Conservation (phyloP, 2,113 vertebrate species). For the Paradisaea rubra region DNA sequence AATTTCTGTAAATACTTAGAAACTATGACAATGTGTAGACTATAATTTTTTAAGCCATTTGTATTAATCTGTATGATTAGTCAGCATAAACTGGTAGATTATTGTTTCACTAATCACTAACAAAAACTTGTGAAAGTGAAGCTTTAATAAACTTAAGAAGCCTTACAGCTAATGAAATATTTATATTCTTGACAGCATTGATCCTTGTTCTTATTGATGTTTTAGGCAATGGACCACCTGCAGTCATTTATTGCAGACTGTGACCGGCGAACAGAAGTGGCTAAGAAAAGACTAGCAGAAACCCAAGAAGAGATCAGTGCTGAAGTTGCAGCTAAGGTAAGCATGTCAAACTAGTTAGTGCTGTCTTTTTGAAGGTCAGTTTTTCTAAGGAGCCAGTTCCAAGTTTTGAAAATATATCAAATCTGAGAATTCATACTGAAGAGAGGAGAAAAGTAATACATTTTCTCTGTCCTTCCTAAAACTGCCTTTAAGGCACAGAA, state of each 20-base stretch:
- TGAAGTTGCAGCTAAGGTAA: slow-evolving; percentile 97
- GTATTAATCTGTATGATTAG: neutral
- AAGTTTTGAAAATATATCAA: neutral
- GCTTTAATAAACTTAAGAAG: neutral
- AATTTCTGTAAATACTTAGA: neutral
- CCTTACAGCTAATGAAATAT: neutral
- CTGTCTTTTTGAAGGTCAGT: neutral
- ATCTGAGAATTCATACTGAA: neutral
- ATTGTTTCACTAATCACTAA: neutral
- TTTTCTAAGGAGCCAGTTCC: neutral
- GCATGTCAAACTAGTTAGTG: neutral
- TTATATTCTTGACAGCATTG: neutral
- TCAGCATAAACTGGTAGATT: neutral
- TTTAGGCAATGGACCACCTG: slow-evolving; percentile 93
- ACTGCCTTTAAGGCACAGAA: neutral
- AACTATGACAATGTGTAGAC: neutral
- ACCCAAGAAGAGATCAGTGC: slow-evolving; percentile 98
- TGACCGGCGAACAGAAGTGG: slow-evolving; percentile 93
- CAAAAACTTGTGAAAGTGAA: neutral
- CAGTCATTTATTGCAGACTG: slow-evolving; percentile 98
- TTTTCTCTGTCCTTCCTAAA: neutral
- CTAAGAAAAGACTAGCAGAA: slow-evolving; percentile 96
- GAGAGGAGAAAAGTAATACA: neutral
- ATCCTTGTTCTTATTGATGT: neutral
- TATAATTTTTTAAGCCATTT: neutral